phyloP scores from a whole-genome alignment of 2,888 invertebrate species.

The Embidobia sp. region DNA sequence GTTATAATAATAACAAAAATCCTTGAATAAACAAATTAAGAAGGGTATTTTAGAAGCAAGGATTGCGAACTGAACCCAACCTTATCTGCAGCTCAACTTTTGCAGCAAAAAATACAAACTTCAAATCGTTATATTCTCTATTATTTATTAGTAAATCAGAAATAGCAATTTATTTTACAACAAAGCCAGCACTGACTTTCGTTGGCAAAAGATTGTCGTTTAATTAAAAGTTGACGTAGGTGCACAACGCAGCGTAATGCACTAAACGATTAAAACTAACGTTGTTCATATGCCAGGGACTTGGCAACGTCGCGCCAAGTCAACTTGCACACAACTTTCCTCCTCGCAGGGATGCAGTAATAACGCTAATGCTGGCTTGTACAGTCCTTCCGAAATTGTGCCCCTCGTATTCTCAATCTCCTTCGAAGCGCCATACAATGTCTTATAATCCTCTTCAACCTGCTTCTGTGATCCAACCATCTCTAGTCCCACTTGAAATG shows the following conservation, averaged over 20 bases:
- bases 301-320: constrained; percentile 43
- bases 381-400: constrained; percentile 37
- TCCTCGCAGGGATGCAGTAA: constrained; percentile 40
- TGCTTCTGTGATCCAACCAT: constrained; percentile 40
- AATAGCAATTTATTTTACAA: too few relatives aligned
- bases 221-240: constrained; percentile 11
- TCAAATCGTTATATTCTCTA: too few relatives aligned
- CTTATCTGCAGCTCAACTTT: too few relatives aligned
- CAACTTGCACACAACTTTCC: constrained; percentile 47
- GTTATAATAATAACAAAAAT: too few relatives aligned
- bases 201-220: neutral
- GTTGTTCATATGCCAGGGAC: constrained; percentile 20
- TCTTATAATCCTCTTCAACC: constrained; percentile 58
- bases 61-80: too few relatives aligned
- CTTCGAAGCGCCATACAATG: constrained; percentile 36
- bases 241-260: neutral
- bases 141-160: too few relatives aligned
- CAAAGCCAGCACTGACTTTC: too few relatives aligned
- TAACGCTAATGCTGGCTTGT: constrained; percentile 47
- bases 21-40: too few relatives aligned
- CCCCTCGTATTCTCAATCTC: constrained; percentile 43
- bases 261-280: constrained; percentile 23
- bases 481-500: constrained; percentile 34
- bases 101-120: too few relatives aligned
- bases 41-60: too few relatives aligned